A percentile compares a stretch with the other conserved stretches of the same genome.
phyloP scores from a whole-genome alignment of 2,888 invertebrate species.

The Epinotia nisella region DNA sequence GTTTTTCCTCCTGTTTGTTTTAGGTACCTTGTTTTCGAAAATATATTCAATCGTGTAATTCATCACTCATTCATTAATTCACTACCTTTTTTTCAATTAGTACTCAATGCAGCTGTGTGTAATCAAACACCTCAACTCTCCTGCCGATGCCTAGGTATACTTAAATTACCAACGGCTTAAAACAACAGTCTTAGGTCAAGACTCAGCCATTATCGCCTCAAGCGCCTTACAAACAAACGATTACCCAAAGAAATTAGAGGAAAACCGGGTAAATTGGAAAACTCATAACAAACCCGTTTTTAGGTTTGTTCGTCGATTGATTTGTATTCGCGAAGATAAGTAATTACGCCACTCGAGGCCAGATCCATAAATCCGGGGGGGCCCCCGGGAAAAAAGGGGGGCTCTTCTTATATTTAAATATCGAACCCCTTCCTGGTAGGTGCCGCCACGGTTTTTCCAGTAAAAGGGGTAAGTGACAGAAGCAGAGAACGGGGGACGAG shows the following conservation, averaged over 20 bases:
- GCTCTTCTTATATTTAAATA: constrained; percentile 85
- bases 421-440: constrained; percentile 85
- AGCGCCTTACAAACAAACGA: constrained; percentile 37
- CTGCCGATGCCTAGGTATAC: too few relatives aligned
- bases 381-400: constrained; percentile 80
- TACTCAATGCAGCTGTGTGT: too few relatives aligned
- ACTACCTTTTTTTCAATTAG: too few relatives aligned
- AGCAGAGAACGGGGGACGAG: constrained; percentile 65
- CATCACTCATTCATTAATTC: too few relatives aligned
- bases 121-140: too few relatives aligned
- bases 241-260: constrained; percentile 29
- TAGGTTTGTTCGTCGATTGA: constrained; percentile 69
- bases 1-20: too few relatives aligned
- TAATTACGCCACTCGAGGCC: constrained; percentile 81
- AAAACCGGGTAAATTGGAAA: constrained; percentile 28
- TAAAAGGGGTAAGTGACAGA: constrained; percentile 85
- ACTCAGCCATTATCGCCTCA: constrained; percentile 24
- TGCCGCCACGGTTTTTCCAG: constrained; percentile 85
- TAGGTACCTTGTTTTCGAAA: too few relatives aligned
- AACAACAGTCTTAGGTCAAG: background rate
- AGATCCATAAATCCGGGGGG: constrained; percentile 83
- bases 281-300: constrained; percentile 44
- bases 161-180: background rate
- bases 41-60: too few relatives aligned
- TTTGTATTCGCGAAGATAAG: constrained; percentile 84